Conservation (phyloP, 2,888 invertebrate species). For the Calameuta pallipes region DNA sequence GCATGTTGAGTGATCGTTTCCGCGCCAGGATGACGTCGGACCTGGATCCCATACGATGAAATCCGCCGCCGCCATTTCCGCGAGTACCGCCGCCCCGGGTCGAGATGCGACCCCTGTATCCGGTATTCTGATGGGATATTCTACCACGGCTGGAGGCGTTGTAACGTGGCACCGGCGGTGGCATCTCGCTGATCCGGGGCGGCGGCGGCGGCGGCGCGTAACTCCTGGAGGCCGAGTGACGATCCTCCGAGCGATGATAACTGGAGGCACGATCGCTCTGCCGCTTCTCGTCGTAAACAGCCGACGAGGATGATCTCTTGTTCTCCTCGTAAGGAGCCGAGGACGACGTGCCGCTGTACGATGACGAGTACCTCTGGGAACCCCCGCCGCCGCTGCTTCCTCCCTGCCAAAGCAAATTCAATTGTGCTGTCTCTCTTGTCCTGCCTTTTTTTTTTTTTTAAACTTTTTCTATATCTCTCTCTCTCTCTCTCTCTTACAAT, state of each 20-base stretch:
- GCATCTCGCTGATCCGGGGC: constrained; percentile 58
- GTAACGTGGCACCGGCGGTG: constrained; percentile 56
- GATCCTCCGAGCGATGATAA: constrained; percentile 61
- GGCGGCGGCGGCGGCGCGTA: constrained; percentile 53
- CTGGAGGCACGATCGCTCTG: constrained; percentile 59
- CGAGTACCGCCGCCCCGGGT: constrained; percentile 48
- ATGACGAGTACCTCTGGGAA: constrained; percentile 62
- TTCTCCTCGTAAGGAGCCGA: constrained; percentile 57
- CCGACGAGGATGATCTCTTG: constrained; percentile 59
- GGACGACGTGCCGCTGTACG: constrained; percentile 57
- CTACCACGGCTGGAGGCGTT: constrained; percentile 53
- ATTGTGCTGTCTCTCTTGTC: constrained; percentile 50
- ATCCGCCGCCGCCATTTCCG: constrained; percentile 44
- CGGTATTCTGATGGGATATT: constrained; percentile 55
- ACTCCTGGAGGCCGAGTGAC: constrained; percentile 60
- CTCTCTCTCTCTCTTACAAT: constrained; percentile 33
- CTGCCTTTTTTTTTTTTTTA: constrained; percentile 11
- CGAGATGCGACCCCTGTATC: constrained; percentile 57
- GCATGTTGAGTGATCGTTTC: constrained; percentile 57
- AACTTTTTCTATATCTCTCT: neutral
- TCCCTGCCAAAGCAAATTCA: constrained; percentile 64
- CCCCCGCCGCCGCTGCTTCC: constrained; percentile 55
- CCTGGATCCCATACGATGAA: constrained; percentile 56
- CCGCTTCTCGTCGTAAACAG: constrained; percentile 60
- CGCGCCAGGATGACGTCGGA: constrained; percentile 57